A percentile compares a stretch with the other conserved stretches of the same genome.
Conservation (phyloP, 2,888 invertebrate species). For the Eueremaeus valkanovi region DNA sequence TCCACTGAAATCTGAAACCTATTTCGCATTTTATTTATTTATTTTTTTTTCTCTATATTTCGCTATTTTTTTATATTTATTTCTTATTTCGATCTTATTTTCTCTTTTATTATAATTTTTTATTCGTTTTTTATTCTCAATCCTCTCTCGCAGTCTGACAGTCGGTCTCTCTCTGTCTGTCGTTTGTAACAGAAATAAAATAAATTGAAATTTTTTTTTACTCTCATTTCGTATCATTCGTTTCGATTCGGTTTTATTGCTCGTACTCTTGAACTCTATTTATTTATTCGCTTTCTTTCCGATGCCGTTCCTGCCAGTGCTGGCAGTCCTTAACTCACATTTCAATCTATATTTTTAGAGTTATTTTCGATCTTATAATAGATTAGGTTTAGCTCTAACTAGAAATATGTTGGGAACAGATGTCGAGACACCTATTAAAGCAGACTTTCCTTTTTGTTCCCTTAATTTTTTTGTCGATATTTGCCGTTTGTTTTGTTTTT, state of each 20-base stretch:
- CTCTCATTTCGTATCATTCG: background rate
- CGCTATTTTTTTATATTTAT: background rate
- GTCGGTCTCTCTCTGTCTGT: background rate
- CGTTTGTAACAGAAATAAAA: background rate
- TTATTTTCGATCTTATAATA: background rate
- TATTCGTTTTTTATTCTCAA: too few species aligned
- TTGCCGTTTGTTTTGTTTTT: background rate
- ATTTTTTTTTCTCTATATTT: background rate
- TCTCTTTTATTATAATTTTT: too few species aligned
- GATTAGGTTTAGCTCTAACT: background rate
- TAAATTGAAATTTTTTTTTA: background rate
- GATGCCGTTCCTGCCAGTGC: too few species aligned
- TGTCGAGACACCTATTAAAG: constrained; percentile 25
- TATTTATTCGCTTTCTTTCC: too few species aligned
- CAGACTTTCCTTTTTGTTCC: background rate
- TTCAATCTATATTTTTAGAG: background rate
- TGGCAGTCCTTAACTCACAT: background rate
- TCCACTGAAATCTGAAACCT: background rate
- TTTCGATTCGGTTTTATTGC: background rate
- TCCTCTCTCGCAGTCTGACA: too few species aligned
- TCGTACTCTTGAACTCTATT: background rate
- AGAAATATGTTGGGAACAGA: constrained; percentile 11
- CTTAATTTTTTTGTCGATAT: background rate
- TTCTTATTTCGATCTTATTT: too few species aligned
- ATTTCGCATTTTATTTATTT: background rate